Conservation (phyloP, 37 sponge, comb jelly and placozoan species). For the Geodia barretti region DNA sequence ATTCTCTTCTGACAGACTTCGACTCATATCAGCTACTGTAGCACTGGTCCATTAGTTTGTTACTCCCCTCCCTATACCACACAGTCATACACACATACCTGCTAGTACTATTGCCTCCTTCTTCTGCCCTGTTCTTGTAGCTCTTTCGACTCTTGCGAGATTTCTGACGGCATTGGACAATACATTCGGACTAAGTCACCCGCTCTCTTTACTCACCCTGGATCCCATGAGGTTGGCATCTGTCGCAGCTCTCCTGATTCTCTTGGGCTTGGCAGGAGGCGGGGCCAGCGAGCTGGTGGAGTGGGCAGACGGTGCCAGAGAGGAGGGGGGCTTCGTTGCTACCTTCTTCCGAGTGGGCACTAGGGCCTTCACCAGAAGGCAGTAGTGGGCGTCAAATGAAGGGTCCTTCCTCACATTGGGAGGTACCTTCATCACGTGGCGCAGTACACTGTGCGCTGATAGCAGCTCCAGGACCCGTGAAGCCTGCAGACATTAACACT, state of each 20-base stretch:
- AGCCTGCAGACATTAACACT: background rate
- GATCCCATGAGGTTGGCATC: too few relatives aligned
- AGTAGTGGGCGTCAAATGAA: background rate
- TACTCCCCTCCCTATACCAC: background rate
- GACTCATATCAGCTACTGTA: background rate
- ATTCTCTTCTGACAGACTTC: background rate
- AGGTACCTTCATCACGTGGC: constrained; percentile 33
- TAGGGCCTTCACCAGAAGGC: constrained; percentile 27
- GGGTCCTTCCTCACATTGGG: constrained; percentile 3
- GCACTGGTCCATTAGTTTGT: background rate
- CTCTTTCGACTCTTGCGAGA: background rate
- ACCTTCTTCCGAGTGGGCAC: constrained; percentile 10
- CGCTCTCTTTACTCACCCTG: too few relatives aligned
- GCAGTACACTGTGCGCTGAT: constrained; percentile 2
- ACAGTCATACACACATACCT: background rate
- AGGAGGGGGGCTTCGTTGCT: background rate
- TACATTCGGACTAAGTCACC: too few relatives aligned
- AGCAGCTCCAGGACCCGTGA: constrained; percentile 5
- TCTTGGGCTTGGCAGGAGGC: background rate
- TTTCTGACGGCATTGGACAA: too few relatives aligned
- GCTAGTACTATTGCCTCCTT: background rate
- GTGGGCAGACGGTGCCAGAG: background rate
- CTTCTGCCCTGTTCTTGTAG: background rate
- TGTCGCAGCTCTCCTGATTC: too few relatives aligned
- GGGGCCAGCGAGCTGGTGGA: background rate